These are phyloP conservation scores for Callopanchax toddi DNA, from an alignment of 2,113 vertebrate genomes.

Conservation along the genomic window DNA sequence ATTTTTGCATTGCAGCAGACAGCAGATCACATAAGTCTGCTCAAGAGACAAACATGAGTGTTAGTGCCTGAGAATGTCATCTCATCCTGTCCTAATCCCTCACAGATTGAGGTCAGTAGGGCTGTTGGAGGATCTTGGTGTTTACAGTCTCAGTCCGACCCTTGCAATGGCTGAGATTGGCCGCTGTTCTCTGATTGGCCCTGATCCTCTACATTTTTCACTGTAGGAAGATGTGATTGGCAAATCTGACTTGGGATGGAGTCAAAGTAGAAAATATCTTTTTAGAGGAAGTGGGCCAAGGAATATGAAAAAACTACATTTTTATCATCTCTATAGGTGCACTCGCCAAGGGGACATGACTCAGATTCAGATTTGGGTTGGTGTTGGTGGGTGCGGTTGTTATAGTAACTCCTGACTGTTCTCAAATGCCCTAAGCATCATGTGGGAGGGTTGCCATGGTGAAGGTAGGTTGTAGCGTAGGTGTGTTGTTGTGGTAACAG, in stretches of 20 bases:
- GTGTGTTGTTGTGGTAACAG: conserved; percentile 67
- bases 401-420: conserved; percentile 61
- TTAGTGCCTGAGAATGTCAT: conserved; percentile 36
- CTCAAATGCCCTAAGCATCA: conserved; percentile 43
- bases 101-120: conserved; percentile 70
- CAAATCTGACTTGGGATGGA: conserved; percentile 8
- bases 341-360: conserved; percentile 2
- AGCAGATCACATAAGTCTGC: conserved; percentile 12
- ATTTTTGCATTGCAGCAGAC: neutral
- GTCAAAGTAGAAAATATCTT: conserved; percentile 21
- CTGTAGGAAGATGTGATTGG: conserved; percentile 29
- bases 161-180: conserved; percentile 37
- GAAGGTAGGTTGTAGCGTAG: conserved; percentile 70
- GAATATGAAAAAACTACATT: neutral
- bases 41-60: conserved; percentile 7
- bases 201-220: neutral
- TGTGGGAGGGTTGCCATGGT: conserved; percentile 71
- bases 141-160: conserved; percentile 52
- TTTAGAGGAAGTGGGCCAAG: neutral
- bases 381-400: conserved; percentile 36
- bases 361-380: conserved; percentile 5
- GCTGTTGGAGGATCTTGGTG: conserved; percentile 45
- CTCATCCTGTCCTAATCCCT: conserved; percentile 63
- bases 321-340: conserved; percentile 3
- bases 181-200: conserved; percentile 33